Conservation (phyloP, 2,888 invertebrate species). For the Epistrophella euchroma region DNA sequence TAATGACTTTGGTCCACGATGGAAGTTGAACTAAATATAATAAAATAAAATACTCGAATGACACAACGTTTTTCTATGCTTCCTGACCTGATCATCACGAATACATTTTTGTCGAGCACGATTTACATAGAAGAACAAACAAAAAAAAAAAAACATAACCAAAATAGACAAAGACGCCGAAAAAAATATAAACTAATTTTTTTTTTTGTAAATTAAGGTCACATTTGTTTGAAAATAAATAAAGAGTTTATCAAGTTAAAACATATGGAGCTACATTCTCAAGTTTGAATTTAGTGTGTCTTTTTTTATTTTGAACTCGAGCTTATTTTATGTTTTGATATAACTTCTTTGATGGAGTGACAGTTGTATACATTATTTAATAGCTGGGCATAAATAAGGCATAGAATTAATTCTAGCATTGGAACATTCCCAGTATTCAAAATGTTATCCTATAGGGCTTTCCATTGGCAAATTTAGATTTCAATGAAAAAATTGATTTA, state of each 20-base stretch:
- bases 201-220: neutral
- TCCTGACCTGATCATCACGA: slow-evolving; percentile 2
- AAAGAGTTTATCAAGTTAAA: neutral
- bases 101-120: neutral
- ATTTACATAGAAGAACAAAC: neutral
- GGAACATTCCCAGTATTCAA: too few relatives aligned
- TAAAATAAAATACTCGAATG: slow-evolving; percentile 15
- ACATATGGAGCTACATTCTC: neutral
- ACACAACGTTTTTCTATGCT: slow-evolving; percentile 5
- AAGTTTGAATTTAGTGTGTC: too few relatives aligned
- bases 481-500: too few relatives aligned
- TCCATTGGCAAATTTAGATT: too few relatives aligned
- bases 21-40: slow-evolving; percentile 48
- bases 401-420: too few relatives aligned
- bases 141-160: neutral
- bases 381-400: too few relatives aligned
- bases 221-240: neutral
- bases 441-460: too few relatives aligned
- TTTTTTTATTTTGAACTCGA: too few relatives aligned
- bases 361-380: too few relatives aligned
- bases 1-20: slow-evolving; percentile 54
- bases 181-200: neutral
- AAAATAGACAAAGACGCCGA: neutral
- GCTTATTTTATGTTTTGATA: too few relatives aligned
- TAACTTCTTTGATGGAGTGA: too few relatives aligned